phyloP scores from a whole-genome alignment of 2,888 invertebrate genomes.

The Agonopterix alstromeriana region DNA sequence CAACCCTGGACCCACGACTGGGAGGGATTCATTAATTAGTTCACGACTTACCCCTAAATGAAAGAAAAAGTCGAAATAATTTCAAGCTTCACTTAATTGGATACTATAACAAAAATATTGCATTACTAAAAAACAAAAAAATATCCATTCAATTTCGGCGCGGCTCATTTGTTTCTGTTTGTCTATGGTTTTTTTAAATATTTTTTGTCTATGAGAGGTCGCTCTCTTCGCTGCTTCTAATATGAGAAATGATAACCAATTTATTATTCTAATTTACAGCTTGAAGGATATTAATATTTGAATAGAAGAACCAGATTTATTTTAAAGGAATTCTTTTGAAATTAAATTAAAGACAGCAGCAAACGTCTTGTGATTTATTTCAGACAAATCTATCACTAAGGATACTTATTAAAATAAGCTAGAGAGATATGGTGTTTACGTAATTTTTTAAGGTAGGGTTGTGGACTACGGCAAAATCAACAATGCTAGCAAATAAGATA shows the following conservation, averaged over 20 bases:
- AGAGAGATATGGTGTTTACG: no score
- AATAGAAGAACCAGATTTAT: conserved; percentile 24
- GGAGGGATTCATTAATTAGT: conserved; percentile 71
- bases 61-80: conserved; percentile 57
- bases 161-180: conserved; percentile 60
- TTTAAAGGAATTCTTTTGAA: background rate
- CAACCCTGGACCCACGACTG: conserved; percentile 45
- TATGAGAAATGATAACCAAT: conserved; percentile 31
- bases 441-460: no score
- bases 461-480: no score
- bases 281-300: conserved; percentile 39
- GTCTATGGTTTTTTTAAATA: conserved; percentile 31
- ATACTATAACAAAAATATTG: conserved; percentile 67
- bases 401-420: no score
- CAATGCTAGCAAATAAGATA: no score
- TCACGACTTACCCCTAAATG: conserved; percentile 51
- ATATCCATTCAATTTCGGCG: conserved; percentile 53
- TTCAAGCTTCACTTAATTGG: conserved; percentile 61
- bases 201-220: conserved; percentile 8
- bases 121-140: conserved; percentile 46
- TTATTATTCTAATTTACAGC: conserved; percentile 61
- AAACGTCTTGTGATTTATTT: background rate
- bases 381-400: background rate
- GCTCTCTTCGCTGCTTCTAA: conserved; percentile 11
- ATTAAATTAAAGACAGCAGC: background rate